Evolutionary conservation across 2,888 invertebrate genomes (phyloP).

Genomic region (Limnephilus auricula): DNA sequence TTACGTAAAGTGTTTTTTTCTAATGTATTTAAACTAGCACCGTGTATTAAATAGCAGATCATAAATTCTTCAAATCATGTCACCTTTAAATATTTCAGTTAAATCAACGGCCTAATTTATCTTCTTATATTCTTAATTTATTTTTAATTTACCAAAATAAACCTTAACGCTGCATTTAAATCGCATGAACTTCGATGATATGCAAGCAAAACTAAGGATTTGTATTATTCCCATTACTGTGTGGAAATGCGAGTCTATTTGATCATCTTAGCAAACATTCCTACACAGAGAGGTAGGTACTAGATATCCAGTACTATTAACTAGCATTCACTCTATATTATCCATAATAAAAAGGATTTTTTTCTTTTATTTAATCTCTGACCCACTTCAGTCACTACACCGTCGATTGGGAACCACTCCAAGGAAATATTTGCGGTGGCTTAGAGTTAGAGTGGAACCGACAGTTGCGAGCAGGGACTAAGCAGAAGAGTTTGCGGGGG

Average conservation of each 20-base stretch:
- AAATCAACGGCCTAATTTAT: no score
- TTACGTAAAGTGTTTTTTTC: no score
- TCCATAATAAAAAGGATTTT: neutral
- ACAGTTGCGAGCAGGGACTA: neutral
- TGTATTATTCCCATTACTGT: no score
- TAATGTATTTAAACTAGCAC: no score
- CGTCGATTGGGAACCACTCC: neutral
- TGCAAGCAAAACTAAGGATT: no score
- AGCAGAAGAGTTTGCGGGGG: neutral
- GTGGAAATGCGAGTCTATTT: neutral
- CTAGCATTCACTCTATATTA: neutral
- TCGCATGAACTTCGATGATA: no score
- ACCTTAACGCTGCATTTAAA: neutral
- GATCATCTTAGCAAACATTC: neutral
- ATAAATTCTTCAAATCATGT: no score
- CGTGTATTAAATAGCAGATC: no score
- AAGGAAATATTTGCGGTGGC: slow-evolving; percentile 33
- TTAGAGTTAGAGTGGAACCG: neutral
- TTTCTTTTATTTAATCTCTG: neutral
- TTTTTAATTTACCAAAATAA: neutral
- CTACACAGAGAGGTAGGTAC: neutral
- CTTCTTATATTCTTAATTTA: neutral
- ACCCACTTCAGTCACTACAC: neutral
- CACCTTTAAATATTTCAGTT: no score
- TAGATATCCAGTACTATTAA: neutral